These are phyloP conservation scores for Muntiacus muntjak DNA, from an alignment of 2,113 vertebrate species.

Conservation along the genomic window DNA sequence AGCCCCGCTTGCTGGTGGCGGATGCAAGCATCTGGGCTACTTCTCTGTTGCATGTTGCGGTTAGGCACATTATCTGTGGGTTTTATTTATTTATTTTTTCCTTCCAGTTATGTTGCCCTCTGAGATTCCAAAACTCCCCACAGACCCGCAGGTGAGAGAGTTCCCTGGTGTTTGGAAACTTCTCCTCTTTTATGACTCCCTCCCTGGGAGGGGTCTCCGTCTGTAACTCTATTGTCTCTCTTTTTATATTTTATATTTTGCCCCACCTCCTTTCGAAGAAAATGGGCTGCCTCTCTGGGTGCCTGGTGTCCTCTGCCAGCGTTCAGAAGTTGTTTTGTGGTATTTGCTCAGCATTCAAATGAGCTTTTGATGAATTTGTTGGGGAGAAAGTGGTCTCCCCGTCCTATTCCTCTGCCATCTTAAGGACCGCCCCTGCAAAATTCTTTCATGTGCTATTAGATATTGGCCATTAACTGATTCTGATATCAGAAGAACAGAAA, in stretches of 20 bases:
- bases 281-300: not conserved
- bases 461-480: not conserved
- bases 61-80: not conserved
- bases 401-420: not conserved
- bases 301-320: fast-evolving
- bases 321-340: not conserved
- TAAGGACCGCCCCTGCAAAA: not conserved
- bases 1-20: fast-evolving
- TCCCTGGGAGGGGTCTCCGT: not conserved
- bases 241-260: not conserved
- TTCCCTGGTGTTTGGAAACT: not conserved
- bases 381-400: not conserved
- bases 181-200: not conserved
- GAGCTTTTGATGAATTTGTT: not conserved
- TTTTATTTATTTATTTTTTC: not conserved
- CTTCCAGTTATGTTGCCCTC: not conserved
- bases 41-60: fast-evolving
- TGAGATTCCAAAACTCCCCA: not conserved
- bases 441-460: not conserved
- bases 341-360: not conserved
- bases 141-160: not conserved
- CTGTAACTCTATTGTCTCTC: not conserved
- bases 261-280: not conserved
- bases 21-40: not conserved
- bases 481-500: not conserved